Base-by-base conservation (phyloP, 2,888 invertebrate species). In the Ametastegia equiseti region DNA sequence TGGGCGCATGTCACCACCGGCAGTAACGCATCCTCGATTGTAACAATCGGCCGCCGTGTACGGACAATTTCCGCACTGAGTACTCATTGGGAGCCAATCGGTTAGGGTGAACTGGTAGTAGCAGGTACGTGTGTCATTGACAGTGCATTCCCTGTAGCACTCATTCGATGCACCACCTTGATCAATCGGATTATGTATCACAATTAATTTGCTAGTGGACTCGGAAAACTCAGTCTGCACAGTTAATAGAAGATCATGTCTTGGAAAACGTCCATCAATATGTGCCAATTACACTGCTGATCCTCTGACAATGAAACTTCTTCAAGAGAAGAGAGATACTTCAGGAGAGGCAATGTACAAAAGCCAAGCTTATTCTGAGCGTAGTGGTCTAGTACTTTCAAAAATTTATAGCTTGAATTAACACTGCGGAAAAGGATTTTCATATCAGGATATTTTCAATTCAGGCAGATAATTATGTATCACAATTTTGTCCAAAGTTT, bases 81-180 rank as follows among this genome's bases (percentile, higher is more conserved):
- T 82, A 75, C 87, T 86, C 89, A 88, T 88, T 7, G 88, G 85
- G 1, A 87, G 87, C 79, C 87, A 86, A 69, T 86, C 82, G n/a
- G 84, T 82, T n/a, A 89, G 82, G 19, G 84, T 83, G 69, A 88
- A 87, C 11, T 82, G 85, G 82, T 88, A 89, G 33, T 83, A 36
- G 83, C 89, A 89, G 11, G 69, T 83, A 75, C 84, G 87, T 47
- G 19, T 79, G n/a, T 85, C 83, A 13, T 84, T 84, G 15, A 15
- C 33, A 19, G 50, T 67, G 42, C 89, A 89, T 19, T 86, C 80
- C 77, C 89, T 81, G 79, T 86, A 86, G 82, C 89, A 89, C 0
- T 86, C 85, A 77, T 88, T 86, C 0, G 33, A 73, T 11, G 80
- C 27, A 27, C 85, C 85, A 50, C 86, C 85, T 85, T 71, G 3